These are phyloP conservation scores for Sesamia inferens DNA, from an alignment of 2,888 invertebrate species.

Conservation along the genomic window DNA sequence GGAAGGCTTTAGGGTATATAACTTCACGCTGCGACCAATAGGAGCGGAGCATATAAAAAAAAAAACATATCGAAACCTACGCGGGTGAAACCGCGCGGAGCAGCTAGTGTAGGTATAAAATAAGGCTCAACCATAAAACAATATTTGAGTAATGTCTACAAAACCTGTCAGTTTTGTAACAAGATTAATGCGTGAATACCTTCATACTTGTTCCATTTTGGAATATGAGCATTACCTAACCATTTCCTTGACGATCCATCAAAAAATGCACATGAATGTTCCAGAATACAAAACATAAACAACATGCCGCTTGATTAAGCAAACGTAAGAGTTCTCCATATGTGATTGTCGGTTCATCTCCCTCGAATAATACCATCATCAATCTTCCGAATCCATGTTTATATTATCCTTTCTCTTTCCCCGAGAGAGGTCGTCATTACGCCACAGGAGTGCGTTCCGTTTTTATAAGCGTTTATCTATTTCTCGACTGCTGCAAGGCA, in stretches of 20 bases:
- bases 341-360: conserved; percentile 64
- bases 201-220: not conserved
- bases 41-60: too few relatives aligned
- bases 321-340: conserved; percentile 56
- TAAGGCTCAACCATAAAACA: not conserved
- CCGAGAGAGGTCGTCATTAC: conserved; percentile 52
- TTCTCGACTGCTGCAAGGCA: not conserved
- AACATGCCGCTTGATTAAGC: conserved; percentile 52
- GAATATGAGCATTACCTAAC: not conserved
- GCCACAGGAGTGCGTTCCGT: conserved; percentile 20
- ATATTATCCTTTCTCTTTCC: conserved; percentile 65
- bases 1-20: too few relatives aligned
- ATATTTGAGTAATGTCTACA: not conserved
- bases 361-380: conserved; percentile 67
- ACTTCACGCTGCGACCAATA: too few relatives aligned
- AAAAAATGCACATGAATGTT: conserved; percentile 10
- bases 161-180: not conserved
- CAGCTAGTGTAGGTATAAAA: too few relatives aligned
- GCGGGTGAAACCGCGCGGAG: too few relatives aligned
- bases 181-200: not conserved
- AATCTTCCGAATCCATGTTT: conserved; percentile 68
- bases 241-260: conserved; percentile 22
- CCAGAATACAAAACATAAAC: conserved; percentile 19
- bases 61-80: too few relatives aligned
- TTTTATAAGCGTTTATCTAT: conserved; percentile 25